Evolutionary conservation across 2,888 invertebrate species (phyloP).

Genomic region (Nomada hirtipes): DNA sequence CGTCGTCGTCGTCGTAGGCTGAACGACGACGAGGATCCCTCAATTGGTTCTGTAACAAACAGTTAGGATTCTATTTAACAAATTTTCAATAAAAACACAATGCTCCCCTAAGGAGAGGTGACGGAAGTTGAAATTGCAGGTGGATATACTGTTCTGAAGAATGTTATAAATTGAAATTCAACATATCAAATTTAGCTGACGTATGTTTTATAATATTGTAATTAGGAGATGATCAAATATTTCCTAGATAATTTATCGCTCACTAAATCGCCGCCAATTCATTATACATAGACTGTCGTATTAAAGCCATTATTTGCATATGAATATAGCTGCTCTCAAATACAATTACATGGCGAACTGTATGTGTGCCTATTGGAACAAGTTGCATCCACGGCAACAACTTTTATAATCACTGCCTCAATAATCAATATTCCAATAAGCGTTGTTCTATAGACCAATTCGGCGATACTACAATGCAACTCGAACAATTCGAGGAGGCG

Average conservation of each 20-base stretch:
- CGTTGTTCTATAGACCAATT: background rate
- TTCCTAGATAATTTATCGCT: background rate
- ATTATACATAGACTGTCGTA: too few relatives aligned
- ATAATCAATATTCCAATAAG: conserved; percentile 23
- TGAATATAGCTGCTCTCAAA: too few relatives aligned
- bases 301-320: background rate
- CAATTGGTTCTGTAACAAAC: conserved; percentile 73
- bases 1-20: conserved; percentile 75
- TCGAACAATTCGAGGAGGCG: background rate
- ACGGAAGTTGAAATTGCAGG: too few relatives aligned
- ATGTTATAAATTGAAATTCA: too few relatives aligned
- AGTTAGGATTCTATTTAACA: background rate
- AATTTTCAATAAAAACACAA: background rate
- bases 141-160: too few relatives aligned
- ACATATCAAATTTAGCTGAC: too few relatives aligned
- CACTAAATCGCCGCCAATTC: background rate
- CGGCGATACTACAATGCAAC: conserved; percentile 2
- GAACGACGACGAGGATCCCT: conserved; percentile 67
- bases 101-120: too few relatives aligned
- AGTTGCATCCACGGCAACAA: background rate
- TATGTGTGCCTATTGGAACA: background rate
- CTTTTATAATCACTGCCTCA: conserved; percentile 3
- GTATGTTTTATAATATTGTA: too few relatives aligned
- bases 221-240: background rate
- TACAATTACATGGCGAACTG: conserved; percentile 2